These are phyloP conservation scores for Apeltes quadracus DNA, from an alignment of 2,113 vertebrate genomes.

Conservation along the genomic window DNA sequence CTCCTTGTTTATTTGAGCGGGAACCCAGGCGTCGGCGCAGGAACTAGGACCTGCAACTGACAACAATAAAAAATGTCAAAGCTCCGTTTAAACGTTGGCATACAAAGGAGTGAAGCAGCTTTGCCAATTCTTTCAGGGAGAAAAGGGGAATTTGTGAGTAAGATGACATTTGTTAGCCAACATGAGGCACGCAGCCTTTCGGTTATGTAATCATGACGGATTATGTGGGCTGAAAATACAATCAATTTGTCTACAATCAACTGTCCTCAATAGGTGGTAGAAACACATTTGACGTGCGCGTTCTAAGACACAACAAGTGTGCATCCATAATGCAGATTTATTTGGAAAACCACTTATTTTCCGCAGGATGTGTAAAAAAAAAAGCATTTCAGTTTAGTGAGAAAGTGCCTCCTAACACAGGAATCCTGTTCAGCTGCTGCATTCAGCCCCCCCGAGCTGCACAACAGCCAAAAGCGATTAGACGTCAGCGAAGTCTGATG, in stretches of 20 bases:
- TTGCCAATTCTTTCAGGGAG: neutral
- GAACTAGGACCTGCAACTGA: neutral
- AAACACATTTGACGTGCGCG: slow-evolving; percentile 12
- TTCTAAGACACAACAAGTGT: neutral
- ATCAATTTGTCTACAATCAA: slow-evolving; percentile 22
- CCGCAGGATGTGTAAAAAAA: slow-evolving; percentile 12
- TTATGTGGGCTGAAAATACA: slow-evolving; percentile 9
- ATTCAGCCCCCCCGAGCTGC: slow-evolving; percentile 40
- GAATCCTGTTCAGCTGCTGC: slow-evolving; percentile 58
- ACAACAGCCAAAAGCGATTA: slow-evolving; percentile 65
- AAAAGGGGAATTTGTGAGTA: slow-evolving; percentile 28
- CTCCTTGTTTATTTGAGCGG: slow-evolving; percentile 10
- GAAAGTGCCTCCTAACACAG: slow-evolving; percentile 51
- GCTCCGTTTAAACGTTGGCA: slow-evolving; percentile 16
- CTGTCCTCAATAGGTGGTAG: neutral
- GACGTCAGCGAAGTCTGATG: slow-evolving; percentile 54
- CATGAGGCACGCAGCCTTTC: neutral
- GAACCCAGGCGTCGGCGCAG: neutral
- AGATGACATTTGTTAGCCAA: slow-evolving; percentile 2
- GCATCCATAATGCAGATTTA: neutral
- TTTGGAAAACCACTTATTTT: slow-evolving; percentile 21
- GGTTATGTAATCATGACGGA: slow-evolving; percentile 26
- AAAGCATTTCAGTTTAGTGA: slow-evolving; percentile 14
- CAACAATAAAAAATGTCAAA: slow-evolving; percentile 25
- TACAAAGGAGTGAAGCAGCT: slow-evolving; percentile 33